Percentiles rank a stretch among this genome's conserved stretches.
These are phyloP conservation scores for Nephrotoma flavescens DNA, from an alignment of 2,888 invertebrate species.

Conservation along the genomic window DNA sequence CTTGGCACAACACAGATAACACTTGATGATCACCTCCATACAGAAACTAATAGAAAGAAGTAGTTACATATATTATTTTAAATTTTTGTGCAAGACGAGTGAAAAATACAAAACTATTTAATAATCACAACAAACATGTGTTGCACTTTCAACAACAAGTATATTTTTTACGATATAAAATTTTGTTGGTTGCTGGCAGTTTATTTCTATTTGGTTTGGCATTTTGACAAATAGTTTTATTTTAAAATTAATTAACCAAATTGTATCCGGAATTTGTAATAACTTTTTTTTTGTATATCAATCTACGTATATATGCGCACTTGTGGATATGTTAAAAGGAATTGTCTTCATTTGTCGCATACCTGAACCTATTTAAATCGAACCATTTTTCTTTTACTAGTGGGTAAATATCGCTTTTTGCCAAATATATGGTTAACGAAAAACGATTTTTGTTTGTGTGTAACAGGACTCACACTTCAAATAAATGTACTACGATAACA, in stretches of 20 bases:
- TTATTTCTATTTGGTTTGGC: background rate
- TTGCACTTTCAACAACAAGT: background rate
- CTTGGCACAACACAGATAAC: background rate
- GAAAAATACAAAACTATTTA: background rate
- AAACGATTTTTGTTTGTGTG: too few relatives aligned
- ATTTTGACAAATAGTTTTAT: background rate
- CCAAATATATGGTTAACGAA: too few relatives aligned
- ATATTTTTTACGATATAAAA: background rate
- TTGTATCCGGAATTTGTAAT: background rate
- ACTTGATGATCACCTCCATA: background rate
- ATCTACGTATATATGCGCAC: too few relatives aligned
- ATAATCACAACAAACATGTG: background rate
- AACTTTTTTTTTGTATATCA: background rate
- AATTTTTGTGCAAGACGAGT: background rate
- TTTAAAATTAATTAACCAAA: background rate
- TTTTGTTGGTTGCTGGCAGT: too few relatives aligned
- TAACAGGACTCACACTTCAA: too few relatives aligned
- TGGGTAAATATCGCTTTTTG: too few relatives aligned
- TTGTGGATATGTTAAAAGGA: too few relatives aligned
- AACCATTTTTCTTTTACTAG: too few relatives aligned
- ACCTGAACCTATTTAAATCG: too few relatives aligned
- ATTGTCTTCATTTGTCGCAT: too few relatives aligned
- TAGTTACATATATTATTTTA: background rate
- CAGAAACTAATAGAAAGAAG: background rate
- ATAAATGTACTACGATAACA: too few relatives aligned